A percentile compares a stretch with the other conserved stretches of the same genome.
Evolutionary conservation across 2,888 invertebrate species (phyloP).

Genomic region (Petrolisthes cinctipes): DNA sequence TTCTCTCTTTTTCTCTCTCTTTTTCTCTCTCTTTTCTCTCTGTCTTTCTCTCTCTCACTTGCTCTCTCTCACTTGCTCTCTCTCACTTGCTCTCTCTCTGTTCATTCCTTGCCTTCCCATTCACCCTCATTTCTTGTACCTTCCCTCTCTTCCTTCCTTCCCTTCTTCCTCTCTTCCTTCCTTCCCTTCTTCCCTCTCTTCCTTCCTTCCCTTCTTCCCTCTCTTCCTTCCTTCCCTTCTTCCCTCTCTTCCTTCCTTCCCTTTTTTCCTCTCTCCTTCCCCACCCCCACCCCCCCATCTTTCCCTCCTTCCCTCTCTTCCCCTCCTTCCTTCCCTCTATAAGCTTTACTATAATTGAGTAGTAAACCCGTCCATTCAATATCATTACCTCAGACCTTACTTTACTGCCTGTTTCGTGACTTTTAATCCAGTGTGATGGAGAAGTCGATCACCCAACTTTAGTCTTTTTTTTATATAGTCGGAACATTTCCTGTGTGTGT

Average conservation of each 20-base stretch:
- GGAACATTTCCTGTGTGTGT: no score
- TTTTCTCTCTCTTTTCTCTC: neutral
- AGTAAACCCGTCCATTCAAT: no score
- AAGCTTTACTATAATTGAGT: no score
- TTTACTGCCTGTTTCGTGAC: no score
- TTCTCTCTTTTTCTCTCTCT: neutral
- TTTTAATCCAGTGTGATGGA: no score
- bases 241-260: neutral
- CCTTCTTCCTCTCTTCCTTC: neutral
- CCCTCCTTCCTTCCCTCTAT: no score
- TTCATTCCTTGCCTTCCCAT: neutral
- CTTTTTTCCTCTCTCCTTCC: no score
- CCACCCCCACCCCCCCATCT: no score
- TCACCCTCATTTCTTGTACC: neutral
- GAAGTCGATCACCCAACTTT: no score
- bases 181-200: neutral
- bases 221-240: neutral
- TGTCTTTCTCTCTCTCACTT: neutral
- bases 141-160: neutral
- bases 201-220: neutral
- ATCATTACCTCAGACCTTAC: no score
- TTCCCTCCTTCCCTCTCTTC: no score
- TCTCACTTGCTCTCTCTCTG: neutral
- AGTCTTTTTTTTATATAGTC: no score
- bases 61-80: neutral